Evolutionary conservation across 2,888 invertebrate genomes (phyloP).

Genomic region (Melinopterus prodromus): DNA sequence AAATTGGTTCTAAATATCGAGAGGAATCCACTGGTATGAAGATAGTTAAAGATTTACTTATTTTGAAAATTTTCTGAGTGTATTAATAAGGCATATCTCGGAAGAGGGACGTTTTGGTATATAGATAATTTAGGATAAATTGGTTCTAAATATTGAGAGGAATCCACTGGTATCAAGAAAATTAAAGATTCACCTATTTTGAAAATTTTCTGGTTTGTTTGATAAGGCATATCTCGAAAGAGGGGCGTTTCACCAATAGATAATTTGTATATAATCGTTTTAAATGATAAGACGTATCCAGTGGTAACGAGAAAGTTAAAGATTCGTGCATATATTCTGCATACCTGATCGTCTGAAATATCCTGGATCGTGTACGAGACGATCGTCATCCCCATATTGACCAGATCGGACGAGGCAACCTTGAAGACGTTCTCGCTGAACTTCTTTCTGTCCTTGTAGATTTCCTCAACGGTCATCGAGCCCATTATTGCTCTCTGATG

Average conservation of each 20-base stretch:
- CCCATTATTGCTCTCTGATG: slow-evolving; percentile 93
- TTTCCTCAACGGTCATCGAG: slow-evolving; percentile 92
- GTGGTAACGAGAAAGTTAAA: neutral
- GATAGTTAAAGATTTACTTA: slow-evolving; percentile 24
- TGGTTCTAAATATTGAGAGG: neutral
- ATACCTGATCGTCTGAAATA: slow-evolving; percentile 87
- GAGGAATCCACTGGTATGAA: neutral
- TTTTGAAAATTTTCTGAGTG: neutral
- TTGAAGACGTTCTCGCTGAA: slow-evolving; percentile 91
- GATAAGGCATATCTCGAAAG: neutral
- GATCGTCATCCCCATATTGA: slow-evolving; percentile 92
- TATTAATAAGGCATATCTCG: neutral
- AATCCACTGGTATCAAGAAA: neutral
- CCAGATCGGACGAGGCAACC: slow-evolving; percentile 88
- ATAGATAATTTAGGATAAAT: neutral
- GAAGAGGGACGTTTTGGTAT: neutral
- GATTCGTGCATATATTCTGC: neutral
- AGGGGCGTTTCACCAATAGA: neutral
- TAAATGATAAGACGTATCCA: too few relatives aligned
- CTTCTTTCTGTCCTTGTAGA: slow-evolving; percentile 90
- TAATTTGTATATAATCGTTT: too few relatives aligned
- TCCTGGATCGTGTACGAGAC: slow-evolving; percentile 91
- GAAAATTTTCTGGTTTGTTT: neutral
- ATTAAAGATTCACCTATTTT: neutral
- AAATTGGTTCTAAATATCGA: neutral